A percentile compares a stretch with the other conserved stretches of the same genome.
phyloP scores from a whole-genome alignment of 1,140 invertebrate genomes.

The Pseudomyrmex gracilis region DNA sequence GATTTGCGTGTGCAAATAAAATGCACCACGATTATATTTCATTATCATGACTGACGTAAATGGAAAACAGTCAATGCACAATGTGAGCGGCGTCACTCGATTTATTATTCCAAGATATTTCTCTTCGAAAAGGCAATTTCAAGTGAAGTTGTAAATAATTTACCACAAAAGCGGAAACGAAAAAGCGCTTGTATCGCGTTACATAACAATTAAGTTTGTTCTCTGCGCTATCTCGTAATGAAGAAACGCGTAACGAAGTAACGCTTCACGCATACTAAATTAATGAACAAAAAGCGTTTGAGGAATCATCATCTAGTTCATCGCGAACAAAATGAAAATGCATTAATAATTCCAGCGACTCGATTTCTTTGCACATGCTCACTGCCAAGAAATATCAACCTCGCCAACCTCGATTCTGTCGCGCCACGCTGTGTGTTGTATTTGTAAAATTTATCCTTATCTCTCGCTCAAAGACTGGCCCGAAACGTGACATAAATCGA shows the following conservation, averaged over 20 bases:
- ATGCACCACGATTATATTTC: too few relatives aligned
- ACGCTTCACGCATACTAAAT: background rate
- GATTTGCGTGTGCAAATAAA: background rate
- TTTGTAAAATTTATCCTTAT: background rate
- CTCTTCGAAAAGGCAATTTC: slow-evolving; percentile 9
- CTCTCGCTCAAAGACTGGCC: background rate
- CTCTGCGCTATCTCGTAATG: background rate
- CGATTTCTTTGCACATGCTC: background rate
- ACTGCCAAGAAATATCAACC: background rate
- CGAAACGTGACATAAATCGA: slow-evolving; percentile 30
- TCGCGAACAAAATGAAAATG: slow-evolving; percentile 43
- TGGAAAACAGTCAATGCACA: slow-evolving; percentile 29
- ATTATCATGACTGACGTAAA: background rate
- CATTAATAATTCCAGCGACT: slow-evolving; percentile 58
- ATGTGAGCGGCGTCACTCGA: background rate
- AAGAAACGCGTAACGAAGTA: slow-evolving; percentile 4
- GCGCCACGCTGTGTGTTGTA: background rate
- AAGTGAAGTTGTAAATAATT: slow-evolving; percentile 21
- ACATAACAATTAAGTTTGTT: slow-evolving; percentile 25
- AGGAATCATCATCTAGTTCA: slow-evolving; percentile 34
- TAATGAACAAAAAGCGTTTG: background rate
- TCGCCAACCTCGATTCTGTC: background rate
- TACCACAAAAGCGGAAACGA: background rate
- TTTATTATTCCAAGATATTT: background rate
- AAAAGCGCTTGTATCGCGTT: slow-evolving; percentile 3